Evolutionary conservation across 2,888 invertebrate genomes (phyloP).

Genomic region (Sinentomon sp.): DNA sequence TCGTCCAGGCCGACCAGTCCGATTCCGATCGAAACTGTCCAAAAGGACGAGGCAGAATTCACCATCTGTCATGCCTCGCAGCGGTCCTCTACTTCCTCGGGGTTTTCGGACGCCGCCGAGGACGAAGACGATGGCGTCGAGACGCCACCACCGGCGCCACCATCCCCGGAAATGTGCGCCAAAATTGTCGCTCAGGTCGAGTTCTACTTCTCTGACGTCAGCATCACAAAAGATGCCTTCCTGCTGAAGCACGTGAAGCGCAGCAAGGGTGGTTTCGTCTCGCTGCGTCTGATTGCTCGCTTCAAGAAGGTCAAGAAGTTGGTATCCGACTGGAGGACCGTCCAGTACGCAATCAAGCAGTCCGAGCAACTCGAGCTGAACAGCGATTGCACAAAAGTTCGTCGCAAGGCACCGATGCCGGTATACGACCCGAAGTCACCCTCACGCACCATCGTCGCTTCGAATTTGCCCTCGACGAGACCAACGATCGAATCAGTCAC

Average conservation of each 20-base stretch:
- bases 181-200: conserved; percentile 68
- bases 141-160: no score
- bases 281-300: conserved; percentile 74
- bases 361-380: conserved; percentile 60
- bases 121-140: no score
- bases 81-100: no score
- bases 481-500: conserved; percentile 74
- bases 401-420: conserved; percentile 52
- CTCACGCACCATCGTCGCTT: conserved; percentile 66
- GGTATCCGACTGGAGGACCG: conserved; percentile 77
- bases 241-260: conserved; percentile 75
- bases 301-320: conserved; percentile 82
- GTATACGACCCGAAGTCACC: no score
- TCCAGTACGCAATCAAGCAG: conserved; percentile 51
- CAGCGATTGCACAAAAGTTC: conserved; percentile 62
- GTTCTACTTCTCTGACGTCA: conserved; percentile 83
- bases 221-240: conserved; percentile 83
- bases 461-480: conserved; percentile 53
- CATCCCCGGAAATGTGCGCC: conserved; percentile 31
- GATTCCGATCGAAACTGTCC: no score
- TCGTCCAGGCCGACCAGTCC: no score
- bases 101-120: no score
- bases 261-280: conserved; percentile 86
- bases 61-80: no score
- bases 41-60: no score